Evolutionary conservation across 2,113 vertebrate species (phyloP).

Genomic region (Athene cunicularia): DNA sequence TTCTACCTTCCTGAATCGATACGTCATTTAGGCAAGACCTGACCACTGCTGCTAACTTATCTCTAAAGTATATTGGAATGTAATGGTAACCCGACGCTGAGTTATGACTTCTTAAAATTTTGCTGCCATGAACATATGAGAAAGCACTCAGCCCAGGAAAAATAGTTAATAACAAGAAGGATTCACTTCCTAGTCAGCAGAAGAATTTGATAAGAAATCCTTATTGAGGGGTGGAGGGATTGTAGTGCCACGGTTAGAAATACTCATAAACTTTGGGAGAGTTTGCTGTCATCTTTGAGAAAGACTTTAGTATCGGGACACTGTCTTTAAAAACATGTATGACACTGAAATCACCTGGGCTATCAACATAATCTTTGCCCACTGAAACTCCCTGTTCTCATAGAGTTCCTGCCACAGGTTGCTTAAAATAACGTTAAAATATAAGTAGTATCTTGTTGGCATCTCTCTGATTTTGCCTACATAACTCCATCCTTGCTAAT

Average conservation of each 20-base stretch:
- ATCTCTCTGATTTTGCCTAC: neutral
- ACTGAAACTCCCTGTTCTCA: neutral
- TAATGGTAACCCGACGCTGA: rapidly evolving
- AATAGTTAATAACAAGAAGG: neutral
- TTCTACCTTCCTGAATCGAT: neutral
- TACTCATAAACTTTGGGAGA: neutral
- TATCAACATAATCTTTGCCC: neutral
- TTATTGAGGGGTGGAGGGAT: too few relatives aligned
- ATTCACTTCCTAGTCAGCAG: neutral
- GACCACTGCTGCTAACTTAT: neutral
- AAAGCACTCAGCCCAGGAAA: neutral
- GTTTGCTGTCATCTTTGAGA: neutral
- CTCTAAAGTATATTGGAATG: neutral
- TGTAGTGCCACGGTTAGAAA: neutral
- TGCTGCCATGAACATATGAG: rapidly evolving
- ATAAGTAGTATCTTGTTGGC: neutral
- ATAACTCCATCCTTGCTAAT: neutral
- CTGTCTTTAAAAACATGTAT: neutral
- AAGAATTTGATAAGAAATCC: neutral
- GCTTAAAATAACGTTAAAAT: neutral
- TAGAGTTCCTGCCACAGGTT: neutral
- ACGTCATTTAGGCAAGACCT: neutral
- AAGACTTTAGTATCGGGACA: neutral
- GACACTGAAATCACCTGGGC: neutral
- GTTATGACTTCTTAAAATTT: neutral